phyloP scores from a whole-genome alignment of 2,888 invertebrate species.

The Crepidodera aurea region DNA sequence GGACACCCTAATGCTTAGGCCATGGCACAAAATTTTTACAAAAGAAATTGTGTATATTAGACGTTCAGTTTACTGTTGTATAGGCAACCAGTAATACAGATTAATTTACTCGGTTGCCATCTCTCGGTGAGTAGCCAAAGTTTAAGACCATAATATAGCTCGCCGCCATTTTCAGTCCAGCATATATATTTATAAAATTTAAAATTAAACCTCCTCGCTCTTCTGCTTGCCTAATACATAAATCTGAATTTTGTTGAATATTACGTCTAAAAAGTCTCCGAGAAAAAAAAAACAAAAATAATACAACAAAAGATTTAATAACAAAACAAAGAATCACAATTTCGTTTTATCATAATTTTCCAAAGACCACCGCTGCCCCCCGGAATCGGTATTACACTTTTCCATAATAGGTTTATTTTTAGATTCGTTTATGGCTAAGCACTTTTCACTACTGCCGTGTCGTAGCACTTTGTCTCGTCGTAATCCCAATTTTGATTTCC shows the following conservation, averaged over 20 bases:
- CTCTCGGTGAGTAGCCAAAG: no score
- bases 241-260: not conserved
- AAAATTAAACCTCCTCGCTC: no score
- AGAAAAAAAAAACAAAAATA: not conserved
- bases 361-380: conserved; percentile 81
- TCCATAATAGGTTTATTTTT: conserved; percentile 87
- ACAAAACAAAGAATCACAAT: conserved; percentile 57
- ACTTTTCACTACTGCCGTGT: conserved; percentile 93
- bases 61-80: no score
- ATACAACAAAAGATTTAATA: conserved; percentile 31
- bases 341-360: conserved; percentile 81
- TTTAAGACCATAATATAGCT: no score
- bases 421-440: conserved; percentile 83
- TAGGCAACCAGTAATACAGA: no score
- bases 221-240: no score
- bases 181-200: no score
- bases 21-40: no score
- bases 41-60: no score
- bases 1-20: no score
- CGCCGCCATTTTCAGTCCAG: no score
- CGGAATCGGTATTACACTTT: conserved; percentile 72
- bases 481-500: conserved; percentile 92
- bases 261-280: not conserved
- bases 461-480: conserved; percentile 77
- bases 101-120: no score